These are phyloP conservation scores for Syrista parreyssii DNA, from an alignment of 2,888 invertebrate species.

Conservation along the genomic window DNA sequence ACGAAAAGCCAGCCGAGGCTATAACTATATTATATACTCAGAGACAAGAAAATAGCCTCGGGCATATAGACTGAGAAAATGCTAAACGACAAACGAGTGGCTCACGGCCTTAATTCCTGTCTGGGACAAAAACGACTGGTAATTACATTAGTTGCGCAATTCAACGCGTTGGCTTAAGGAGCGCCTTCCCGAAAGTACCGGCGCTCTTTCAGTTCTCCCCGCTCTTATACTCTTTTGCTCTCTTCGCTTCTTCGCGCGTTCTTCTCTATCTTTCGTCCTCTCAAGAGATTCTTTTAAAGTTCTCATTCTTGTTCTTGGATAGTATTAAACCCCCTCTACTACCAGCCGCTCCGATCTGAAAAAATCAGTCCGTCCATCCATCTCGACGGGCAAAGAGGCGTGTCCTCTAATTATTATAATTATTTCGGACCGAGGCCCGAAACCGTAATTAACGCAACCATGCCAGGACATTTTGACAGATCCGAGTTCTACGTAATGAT, in stretches of 20 bases:
- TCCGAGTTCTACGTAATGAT: conserved; percentile 62
- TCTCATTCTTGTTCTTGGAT: background rate
- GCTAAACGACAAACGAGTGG: background rate
- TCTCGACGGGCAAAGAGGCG: conserved; percentile 54
- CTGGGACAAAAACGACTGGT: conserved; percentile 23
- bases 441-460: conserved; percentile 64
- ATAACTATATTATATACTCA: background rate
- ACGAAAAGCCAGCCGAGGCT: too few relatives aligned
- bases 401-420: conserved; percentile 65
- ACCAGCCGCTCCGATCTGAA: conserved; percentile 40
- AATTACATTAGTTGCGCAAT: conserved; percentile 42
- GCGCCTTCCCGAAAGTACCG: background rate
- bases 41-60: background rate
- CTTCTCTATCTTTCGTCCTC: conserved; percentile 24
- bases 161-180: background rate
- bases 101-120: conserved; percentile 9
- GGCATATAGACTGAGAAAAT: background rate
- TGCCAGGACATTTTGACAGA: conserved; percentile 64
- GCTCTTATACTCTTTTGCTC: conserved; percentile 15
- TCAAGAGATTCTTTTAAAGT: conserved; percentile 9
- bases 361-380: conserved; percentile 52
- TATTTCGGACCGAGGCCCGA: conserved; percentile 53
- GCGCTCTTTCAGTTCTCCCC: background rate
- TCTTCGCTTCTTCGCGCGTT: conserved; percentile 25
- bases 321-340: conserved; percentile 27